Evolutionary conservation across 2,797 vertebrate genomes (phyloP).

Genomic region (Microctenopoma stevenorrisi): DNA sequence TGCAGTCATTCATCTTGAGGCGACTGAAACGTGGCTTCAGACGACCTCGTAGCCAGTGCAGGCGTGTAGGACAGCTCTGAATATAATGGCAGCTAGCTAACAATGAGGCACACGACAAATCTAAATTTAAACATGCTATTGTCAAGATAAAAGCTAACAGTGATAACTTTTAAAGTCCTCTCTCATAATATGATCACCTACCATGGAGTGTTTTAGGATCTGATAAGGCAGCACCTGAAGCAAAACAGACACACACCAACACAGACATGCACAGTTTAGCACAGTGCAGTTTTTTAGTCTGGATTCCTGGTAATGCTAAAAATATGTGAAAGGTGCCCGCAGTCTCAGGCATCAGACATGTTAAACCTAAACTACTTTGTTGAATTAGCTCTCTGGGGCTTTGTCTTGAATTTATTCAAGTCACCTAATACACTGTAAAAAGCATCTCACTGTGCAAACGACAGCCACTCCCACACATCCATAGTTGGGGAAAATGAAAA

Average conservation of each 20-base stretch:
- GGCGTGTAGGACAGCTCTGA: conserved; percentile 1
- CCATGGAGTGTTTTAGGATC: conserved; percentile 5
- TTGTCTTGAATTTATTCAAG: conserved; percentile 5
- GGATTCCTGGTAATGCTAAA: conserved; percentile 11
- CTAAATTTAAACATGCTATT: background rate
- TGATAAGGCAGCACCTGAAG: conserved; percentile 23
- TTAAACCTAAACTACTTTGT: conserved; percentile 1
- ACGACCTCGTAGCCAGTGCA: background rate
- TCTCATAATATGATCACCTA: conserved; percentile 18
- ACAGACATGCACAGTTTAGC: conserved; percentile 6
- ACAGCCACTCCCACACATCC: too few species aligned
- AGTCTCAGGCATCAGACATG: background rate
- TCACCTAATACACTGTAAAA: background rate
- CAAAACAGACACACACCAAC: conserved; percentile 9
- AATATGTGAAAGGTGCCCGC: conserved; percentile 12
- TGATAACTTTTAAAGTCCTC: conserved; percentile 15
- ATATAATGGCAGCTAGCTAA: background rate
- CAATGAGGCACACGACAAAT: background rate
- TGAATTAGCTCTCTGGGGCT: background rate
- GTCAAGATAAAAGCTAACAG: conserved; percentile 1
- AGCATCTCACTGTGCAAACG: too few species aligned
- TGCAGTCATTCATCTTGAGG: background rate
- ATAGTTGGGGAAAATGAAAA: too few species aligned
- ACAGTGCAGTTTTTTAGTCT: background rate
- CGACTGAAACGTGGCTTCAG: background rate